Evolutionary conservation across 2,888 invertebrate genomes (phyloP), one percentile per base, ranked within the genome.

Genomic region (Melanophora roralis): DNA sequence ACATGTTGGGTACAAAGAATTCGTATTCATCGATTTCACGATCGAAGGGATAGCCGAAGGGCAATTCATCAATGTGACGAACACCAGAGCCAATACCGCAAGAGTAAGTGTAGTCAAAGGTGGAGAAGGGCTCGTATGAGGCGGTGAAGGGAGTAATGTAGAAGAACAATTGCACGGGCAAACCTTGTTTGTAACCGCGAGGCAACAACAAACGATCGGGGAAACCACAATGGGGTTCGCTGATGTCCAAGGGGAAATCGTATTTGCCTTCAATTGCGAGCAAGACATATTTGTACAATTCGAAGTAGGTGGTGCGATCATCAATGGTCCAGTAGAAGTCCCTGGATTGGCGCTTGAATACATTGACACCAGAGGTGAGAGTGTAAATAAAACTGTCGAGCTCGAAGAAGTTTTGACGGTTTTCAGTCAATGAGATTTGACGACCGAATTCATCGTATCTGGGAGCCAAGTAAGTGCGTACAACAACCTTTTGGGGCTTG

Each of bases 11-110:
- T 21, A 93, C 92, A 83, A 91, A 91, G 91, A 94, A 94, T 76
- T 91, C 91, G 59, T 89, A 89, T 59, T 92, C 90, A 65, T 93
- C 91, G 84, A 94, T 92, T 16, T 91, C 91, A 83, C 94, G 93
- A 86, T 96, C 95, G 86, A 95, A 92, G 82, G 95, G 95, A 91
- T 93, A 95, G 57, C 94, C 94, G 84, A 93, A 91, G 49, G 94
- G 92, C 88, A 92, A 91, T 82, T 91, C 91, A 87, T 95, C 94
- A 53, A 93, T 88, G 78, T 86, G 84, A 75, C 90, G 85, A 90
- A 92, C 86, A 86, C 91, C 92, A 86, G 91, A 91, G 81, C 92
- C 92, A 81, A 91, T 90, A 83, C 91, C 91, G 82, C 92, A 91
- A 67, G 91, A 90, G 86, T 91, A 91, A 16, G 88, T 80, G 34